phyloP scores from a whole-genome alignment of 2,888 invertebrate species.

The Sarcophaga variegata region DNA sequence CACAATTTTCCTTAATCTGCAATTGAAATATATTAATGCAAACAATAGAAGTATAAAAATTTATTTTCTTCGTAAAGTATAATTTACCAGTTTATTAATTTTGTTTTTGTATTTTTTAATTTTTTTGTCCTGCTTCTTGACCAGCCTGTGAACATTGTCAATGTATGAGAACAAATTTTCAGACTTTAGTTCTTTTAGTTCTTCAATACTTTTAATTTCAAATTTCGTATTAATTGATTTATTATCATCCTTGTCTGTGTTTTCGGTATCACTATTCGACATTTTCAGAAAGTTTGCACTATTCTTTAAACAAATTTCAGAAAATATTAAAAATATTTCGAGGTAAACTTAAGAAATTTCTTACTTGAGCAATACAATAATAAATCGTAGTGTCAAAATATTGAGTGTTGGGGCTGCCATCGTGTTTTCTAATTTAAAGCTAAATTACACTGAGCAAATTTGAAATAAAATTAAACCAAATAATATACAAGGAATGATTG shows the following conservation, averaged over 20 bases:
- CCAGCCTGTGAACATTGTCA: conserved; percentile 75
- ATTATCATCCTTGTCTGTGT: conserved; percentile 47
- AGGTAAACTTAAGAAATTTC: too few relatives aligned
- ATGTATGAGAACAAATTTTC: conserved; percentile 76
- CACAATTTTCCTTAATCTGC: conserved; percentile 38
- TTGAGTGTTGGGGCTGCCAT: too few relatives aligned
- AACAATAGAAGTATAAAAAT: not conserved
- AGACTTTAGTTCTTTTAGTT: conserved; percentile 70
- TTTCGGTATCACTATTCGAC: conserved; percentile 70
- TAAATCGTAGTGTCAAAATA: too few relatives aligned
- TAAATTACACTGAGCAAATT: too few relatives aligned
- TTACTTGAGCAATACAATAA: too few relatives aligned
- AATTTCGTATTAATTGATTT: conserved; percentile 69
- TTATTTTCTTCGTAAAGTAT: too few relatives aligned
- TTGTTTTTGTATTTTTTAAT: conserved; percentile 84
- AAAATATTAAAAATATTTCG: too few relatives aligned
- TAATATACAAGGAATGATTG: too few relatives aligned
- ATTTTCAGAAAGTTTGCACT: conserved; percentile 46
- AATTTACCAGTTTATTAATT: conserved; percentile 83
- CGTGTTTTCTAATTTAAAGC: too few relatives aligned
- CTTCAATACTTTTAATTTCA: conserved; percentile 62
- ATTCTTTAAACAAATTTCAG: not conserved
- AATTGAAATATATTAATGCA: not conserved
- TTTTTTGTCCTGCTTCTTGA: conserved; percentile 83
- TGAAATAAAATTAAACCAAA: too few relatives aligned